Conservation (phyloP, 2,888 invertebrate species). For the Anticlea derivata region DNA sequence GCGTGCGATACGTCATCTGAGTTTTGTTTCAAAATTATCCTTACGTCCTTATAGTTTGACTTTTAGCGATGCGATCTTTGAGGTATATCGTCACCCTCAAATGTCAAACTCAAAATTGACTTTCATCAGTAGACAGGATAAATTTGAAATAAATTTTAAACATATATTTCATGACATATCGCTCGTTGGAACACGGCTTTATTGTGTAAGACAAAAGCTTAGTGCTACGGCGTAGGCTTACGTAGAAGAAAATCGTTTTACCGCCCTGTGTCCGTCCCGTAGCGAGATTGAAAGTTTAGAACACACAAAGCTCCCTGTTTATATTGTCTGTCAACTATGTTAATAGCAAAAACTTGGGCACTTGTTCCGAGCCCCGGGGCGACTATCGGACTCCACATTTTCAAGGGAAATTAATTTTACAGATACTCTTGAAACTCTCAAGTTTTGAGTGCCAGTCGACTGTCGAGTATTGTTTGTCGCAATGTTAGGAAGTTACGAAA, state of each 20-base stretch:
- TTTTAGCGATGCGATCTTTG: no score
- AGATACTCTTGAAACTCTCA: conserved; percentile 36
- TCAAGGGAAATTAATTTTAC: conserved; percentile 40
- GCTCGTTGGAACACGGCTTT: no score
- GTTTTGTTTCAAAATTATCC: no score
- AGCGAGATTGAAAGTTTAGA: not conserved
- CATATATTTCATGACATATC: no score
- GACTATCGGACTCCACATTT: conserved; percentile 39
- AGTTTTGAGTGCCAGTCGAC: conserved; percentile 23
- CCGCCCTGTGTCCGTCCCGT: conserved; percentile 3
- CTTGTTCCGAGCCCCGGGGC: conserved; percentile 32
- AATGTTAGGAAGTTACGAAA: conserved; percentile 18
- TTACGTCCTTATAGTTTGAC: no score
- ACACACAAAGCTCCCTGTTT: conserved; percentile 24
- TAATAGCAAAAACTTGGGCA: conserved; percentile 40
- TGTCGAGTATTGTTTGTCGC: conserved; percentile 29
- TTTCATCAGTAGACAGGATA: no score
- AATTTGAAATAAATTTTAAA: no score
- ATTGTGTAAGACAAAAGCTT: no score
- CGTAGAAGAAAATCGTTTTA: not conserved
- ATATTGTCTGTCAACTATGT: conserved; percentile 42
- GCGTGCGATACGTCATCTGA: no score
- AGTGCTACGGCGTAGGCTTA: not conserved
- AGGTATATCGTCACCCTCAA: no score
- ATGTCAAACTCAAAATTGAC: no score